Evolutionary conservation across 2,113 vertebrate species (phyloP), one percentile per base, ranked within the genome.

Genomic region (Aspidoscelis tigris): DNA sequence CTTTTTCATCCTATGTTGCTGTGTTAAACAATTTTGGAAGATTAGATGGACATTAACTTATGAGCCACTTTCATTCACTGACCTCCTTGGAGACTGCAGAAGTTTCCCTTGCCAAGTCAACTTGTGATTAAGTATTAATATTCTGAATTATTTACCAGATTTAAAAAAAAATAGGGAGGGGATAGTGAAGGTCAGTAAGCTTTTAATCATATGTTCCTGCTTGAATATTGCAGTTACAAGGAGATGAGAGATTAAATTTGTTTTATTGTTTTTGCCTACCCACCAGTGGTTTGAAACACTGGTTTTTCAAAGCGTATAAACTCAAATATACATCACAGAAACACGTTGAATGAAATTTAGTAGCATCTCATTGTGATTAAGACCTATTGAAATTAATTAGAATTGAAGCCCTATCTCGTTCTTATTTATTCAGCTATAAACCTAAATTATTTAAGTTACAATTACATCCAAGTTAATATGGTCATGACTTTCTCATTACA

Each of bases 81-180:
- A 83, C 61, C 44, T 88, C 75, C 72, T 61, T 84, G 72, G 76
- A 86, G 70, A 83, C 50, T 91, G 89, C 44, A 88, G 81, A 88
- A 61, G 81, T 50, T 1, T 0, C 82, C 8, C 77, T 85, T 83
- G 22, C 78, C 78, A 72, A 85, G 10, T 12, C 24, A 1, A 44
- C 78, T 68, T 78, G 43, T 88, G 77, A 89, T 92, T 82, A 82
- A 91, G 24, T 43, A 81, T 43, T 39, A 82, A 20, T 22, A 47
- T 26, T 85, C 20, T 72, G 85, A 87, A 41, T 88, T 70, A 55
- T 33, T 53, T 84, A 70, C 44, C 78, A 75, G 55, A n/a, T 64
- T 22, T 73, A 58, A 77, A 53, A 5, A 5, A n/a, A 14, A n/a
- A 61, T 39, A 47, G 41, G 68, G 68, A 84, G 53, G 68, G 18